phyloP scores from a whole-genome alignment of 2,888 invertebrate species.

The Volucella inflata region DNA sequence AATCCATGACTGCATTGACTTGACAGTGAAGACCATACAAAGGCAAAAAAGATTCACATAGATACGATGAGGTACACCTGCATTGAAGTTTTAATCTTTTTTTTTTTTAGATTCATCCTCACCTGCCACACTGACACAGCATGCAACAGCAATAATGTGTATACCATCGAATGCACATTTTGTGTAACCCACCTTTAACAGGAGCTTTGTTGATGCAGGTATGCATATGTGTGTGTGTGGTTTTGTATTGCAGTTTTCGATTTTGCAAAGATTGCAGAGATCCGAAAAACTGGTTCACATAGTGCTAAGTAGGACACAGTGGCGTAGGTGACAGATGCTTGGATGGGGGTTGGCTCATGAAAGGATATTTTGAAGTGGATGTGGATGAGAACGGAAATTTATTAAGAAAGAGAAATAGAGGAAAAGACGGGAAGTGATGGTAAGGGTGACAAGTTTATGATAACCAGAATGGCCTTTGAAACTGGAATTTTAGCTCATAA shows the following conservation, averaged over 20 bases:
- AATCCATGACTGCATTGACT: conserved; percentile 4
- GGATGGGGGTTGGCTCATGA: neutral
- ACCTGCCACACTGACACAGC: conserved; percentile 62
- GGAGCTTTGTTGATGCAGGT: conserved; percentile 28
- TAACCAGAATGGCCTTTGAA: no score
- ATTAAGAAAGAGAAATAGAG: neutral
- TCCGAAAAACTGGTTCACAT: conserved; percentile 45
- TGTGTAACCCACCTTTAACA: neutral
- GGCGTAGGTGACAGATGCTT: conserved; percentile 57
- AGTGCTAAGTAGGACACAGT: neutral
- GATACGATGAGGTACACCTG: conserved; percentile 57
- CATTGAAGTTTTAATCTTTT: conserved; percentile 42
- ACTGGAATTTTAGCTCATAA: no score
- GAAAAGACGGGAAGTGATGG: neutral
- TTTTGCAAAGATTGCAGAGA: conserved; percentile 32
- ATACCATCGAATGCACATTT: conserved; percentile 4
- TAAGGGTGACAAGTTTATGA: no score
- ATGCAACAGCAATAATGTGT: neutral
- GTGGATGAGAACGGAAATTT: neutral
- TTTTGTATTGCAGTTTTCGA: conserved; percentile 5
- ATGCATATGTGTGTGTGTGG: conserved; percentile 20
- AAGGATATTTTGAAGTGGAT: neutral
- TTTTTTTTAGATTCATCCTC: conserved; percentile 41
- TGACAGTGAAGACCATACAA: neutral
- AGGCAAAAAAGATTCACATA: conserved; percentile 33